These are phyloP conservation scores for Geopemphigus sp. DNA, from an alignment of 1,140 invertebrate genomes.

Conservation along the genomic window DNA sequence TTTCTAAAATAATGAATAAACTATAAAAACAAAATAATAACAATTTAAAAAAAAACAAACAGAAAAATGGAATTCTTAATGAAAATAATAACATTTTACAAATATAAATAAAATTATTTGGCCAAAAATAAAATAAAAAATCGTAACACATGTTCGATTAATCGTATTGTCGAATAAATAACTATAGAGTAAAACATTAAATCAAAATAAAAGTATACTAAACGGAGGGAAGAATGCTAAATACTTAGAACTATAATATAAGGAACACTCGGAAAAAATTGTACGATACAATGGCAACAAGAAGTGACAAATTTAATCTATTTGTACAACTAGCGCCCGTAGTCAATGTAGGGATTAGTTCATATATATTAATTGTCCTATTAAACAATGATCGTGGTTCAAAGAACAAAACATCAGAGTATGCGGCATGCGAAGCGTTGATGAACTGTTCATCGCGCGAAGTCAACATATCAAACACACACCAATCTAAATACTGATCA, in stretches of 20 bases:
- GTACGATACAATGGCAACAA: background rate
- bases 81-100: no score
- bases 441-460: conserved; percentile 59
- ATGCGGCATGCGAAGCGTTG: conserved; percentile 58
- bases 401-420: conserved; percentile 57
- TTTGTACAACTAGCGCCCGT: background rate
- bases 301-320: conserved; percentile 19
- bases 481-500: conserved; percentile 63
- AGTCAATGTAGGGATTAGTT: background rate
- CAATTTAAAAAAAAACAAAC: no score
- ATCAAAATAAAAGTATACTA: background rate
- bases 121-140: background rate
- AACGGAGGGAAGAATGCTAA: background rate
- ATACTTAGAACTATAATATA: conserved; percentile 19
- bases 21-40: background rate
- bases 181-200: background rate
- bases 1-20: background rate
- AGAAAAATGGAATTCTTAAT: no score
- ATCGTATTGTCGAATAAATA: conserved; percentile 4
- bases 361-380: conserved; percentile 50
- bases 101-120: no score
- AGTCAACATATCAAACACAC: conserved; percentile 63
- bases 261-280: conserved; percentile 38
- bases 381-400: conserved; percentile 54
- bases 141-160: background rate